Evolutionary conservation across 2,113 vertebrate genomes (phyloP).

Genomic region (Cisticola juncidis): DNA sequence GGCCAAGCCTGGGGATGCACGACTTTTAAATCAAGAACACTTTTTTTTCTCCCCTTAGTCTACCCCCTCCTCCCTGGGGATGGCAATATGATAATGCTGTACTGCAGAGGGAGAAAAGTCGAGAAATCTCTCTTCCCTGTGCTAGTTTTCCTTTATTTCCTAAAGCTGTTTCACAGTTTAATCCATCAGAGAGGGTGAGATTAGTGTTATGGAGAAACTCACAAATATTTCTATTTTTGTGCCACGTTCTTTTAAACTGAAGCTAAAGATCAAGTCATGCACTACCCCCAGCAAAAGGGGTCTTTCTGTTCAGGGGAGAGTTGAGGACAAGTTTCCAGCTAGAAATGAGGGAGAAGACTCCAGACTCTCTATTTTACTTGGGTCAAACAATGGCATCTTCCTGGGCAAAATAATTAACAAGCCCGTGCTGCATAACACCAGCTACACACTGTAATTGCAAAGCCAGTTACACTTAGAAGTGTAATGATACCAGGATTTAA

Average conservation of each 20-base stretch:
- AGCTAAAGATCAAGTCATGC: not conserved
- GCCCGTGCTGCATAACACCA: not conserved
- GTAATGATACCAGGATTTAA: not conserved
- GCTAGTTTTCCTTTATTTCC: not conserved
- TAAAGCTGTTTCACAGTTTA: not conserved
- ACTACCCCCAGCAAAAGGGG: not conserved
- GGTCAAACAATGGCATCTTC: not conserved
- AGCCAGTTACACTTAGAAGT: not conserved
- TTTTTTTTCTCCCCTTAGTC: not conserved
- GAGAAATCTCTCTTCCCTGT: not conserved
- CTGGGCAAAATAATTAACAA: not conserved
- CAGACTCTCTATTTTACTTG: not conserved
- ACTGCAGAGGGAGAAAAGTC: not conserved
- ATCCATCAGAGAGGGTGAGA: not conserved
- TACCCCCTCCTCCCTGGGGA: not conserved
- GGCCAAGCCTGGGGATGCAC: conserved; percentile 57
- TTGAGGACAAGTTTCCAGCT: not conserved
- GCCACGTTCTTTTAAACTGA: not conserved
- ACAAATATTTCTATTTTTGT: not conserved
- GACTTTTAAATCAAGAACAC: conserved; percentile 60
- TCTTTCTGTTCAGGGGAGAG: not conserved
- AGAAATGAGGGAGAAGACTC: not conserved
- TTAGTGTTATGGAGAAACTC: not conserved
- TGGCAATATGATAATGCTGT: not conserved
- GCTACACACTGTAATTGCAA: not conserved